phyloP scores from a whole-genome alignment of 2,888 invertebrate genomes.

The Eupeodes luniger region DNA sequence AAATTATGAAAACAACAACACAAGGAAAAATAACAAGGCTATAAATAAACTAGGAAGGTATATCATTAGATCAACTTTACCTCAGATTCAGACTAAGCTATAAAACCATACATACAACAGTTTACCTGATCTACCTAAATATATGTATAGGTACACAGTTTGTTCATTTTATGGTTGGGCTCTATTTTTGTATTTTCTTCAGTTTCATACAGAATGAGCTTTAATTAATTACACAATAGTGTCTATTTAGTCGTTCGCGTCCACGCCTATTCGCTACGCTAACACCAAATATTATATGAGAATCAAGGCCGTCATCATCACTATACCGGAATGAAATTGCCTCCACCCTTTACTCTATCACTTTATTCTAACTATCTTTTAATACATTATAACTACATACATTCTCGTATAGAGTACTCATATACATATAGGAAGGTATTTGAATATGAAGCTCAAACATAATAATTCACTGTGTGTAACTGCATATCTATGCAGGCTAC shows the following conservation, averaged over 20 bases:
- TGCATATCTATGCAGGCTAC: slow-evolving; percentile 17
- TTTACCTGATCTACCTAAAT: no score
- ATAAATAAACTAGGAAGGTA: no score
- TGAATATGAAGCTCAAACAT: slow-evolving; percentile 65
- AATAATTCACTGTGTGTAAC: slow-evolving; percentile 64
- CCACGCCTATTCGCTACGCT: slow-evolving; percentile 47
- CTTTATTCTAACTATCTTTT: not conserved
- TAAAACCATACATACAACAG: no score
- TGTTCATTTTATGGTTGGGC: no score
- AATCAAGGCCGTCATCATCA: not conserved
- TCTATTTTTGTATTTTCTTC: not conserved
- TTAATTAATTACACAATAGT: slow-evolving; percentile 54
- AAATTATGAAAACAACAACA: no score
- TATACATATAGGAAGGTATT: no score
- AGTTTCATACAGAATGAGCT: slow-evolving; percentile 13
- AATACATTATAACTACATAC: not conserved
- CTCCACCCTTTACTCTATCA: not conserved
- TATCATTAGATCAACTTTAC: no score
- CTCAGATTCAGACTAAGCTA: no score
- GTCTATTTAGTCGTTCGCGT: slow-evolving; percentile 48
- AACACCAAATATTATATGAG: not conserved
- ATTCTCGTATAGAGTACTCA: no score
- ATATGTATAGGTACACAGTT: no score
- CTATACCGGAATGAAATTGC: not conserved
- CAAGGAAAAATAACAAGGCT: no score